A percentile compares a stretch with the other conserved stretches of the same genome.
These are phyloP conservation scores for Sparus aurata DNA, from an alignment of 2,797 vertebrate species.

Conservation along the genomic window DNA sequence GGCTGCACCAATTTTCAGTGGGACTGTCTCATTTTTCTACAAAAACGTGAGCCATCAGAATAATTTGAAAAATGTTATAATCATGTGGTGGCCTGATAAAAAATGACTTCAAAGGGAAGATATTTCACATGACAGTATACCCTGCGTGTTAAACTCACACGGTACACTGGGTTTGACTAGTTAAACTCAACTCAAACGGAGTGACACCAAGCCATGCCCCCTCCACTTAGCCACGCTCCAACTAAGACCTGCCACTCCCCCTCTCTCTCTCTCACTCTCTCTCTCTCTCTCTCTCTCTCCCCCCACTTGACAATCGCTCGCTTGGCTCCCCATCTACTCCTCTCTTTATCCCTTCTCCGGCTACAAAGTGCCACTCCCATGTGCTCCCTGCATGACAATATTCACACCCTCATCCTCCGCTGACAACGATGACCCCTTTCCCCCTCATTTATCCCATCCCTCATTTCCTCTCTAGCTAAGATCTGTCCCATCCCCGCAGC, in stretches of 20 bases:
- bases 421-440: conserved; percentile 78
- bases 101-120: background rate
- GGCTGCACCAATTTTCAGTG: background rate
- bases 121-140: conserved; percentile 10
- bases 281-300: conserved; percentile 52
- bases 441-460: conserved; percentile 73
- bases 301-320: conserved; percentile 54
- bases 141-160: conserved; percentile 35
- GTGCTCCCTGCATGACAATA: conserved; percentile 69
- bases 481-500: conserved; percentile 57
- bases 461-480: conserved; percentile 69
- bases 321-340: conserved; percentile 57
- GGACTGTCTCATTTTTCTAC: background rate
- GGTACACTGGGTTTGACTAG: conserved; percentile 51
- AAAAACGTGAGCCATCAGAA: background rate
- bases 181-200: conserved; percentile 65
- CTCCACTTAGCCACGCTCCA: conserved; percentile 68
- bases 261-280: too few relatives aligned
- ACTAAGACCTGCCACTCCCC: conserved; percentile 72
- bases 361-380: conserved; percentile 63
- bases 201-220: conserved; percentile 68
- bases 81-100: background rate
- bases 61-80: background rate
- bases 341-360: conserved; percentile 58
- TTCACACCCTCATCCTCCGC: conserved; percentile 69